Evolutionary conservation across 2,888 invertebrate species (phyloP).

Genomic region (Piscicola geometra): DNA sequence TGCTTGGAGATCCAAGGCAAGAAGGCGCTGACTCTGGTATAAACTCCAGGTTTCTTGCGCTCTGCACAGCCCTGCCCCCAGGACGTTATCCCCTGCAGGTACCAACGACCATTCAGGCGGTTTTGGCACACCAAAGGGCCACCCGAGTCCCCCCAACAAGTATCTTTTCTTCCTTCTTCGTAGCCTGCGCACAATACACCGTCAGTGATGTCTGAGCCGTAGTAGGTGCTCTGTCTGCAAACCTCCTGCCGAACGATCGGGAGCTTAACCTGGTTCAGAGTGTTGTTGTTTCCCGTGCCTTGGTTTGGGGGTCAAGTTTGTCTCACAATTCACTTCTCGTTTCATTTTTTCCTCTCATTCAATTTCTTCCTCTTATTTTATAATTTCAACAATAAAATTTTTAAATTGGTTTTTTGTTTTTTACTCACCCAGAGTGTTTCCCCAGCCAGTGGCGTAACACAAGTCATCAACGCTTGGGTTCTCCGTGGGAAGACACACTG

Average conservation of each 20-base stretch:
- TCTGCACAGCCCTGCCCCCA: slow-evolving; percentile 17
- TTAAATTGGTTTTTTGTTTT: too few species aligned
- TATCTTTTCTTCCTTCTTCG: slow-evolving; percentile 48
- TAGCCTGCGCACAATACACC: slow-evolving; percentile 50
- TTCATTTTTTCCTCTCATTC: too few species aligned
- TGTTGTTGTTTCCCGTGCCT: slow-evolving; percentile 16
- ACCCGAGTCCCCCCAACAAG: slow-evolving; percentile 46
- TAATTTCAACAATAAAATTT: too few species aligned
- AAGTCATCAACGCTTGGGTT: too few species aligned
- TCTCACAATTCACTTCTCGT: too few species aligned
- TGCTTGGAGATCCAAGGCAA: slow-evolving; percentile 13
- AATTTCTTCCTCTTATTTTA: too few species aligned
- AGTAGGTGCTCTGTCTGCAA: not conserved
- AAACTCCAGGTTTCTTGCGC: slow-evolving; percentile 18
- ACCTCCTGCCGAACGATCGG: not conserved
- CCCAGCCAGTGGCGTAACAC: too few species aligned
- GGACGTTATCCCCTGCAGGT: slow-evolving; percentile 19
- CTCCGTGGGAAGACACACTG: too few species aligned
- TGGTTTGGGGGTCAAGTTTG: too few species aligned
- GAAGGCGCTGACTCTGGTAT: slow-evolving; percentile 7
- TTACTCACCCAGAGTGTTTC: too few species aligned
- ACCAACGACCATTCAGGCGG: too few species aligned
- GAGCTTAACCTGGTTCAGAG: slow-evolving; percentile 18
- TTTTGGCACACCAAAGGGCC: too few species aligned
- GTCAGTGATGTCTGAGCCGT: not conserved